Evolutionary conservation across 2,888 invertebrate species (phyloP), one percentile per base, ranked within the genome.

Genomic region (Trisateles emortualis): DNA sequence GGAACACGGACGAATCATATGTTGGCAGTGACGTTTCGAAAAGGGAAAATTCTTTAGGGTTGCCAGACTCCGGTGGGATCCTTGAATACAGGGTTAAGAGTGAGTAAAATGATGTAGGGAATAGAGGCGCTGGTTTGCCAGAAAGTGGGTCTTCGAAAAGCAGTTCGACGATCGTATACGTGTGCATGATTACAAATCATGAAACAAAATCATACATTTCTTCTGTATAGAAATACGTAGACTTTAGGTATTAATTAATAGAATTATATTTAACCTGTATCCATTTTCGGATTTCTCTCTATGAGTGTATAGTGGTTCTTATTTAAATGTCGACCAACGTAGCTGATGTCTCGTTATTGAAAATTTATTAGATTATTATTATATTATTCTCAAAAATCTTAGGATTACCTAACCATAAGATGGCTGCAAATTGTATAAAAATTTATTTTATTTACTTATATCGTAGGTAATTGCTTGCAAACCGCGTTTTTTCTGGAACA

Each of bases 261-360:
- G 88, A 91, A 89, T 88, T 90, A 90, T 90, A 90, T 90, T 86
- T 88, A 91, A 92, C 86, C 88, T 88, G 90, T 92, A 92, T 91
- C 90, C 90, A 90, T 83, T 88, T 89, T 91, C 86, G 92, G 91
- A 90, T 90, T 92, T 91, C 92, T 92, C 92, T 92, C 92, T 92
- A 92, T 91, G 88, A 91, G 88, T 91, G 90, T 92, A 92, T 92
- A 92, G 91, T 89, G 90, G 88, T 88, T 91, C 90, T 90, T 91
- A 86, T 90, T 91, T 90, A 86, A 83, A 92, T 90, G 89, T 92
- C 90, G 92, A 92, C 92, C 92, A 92, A 92, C 90, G 85, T 92
- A 92, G 92, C 86, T 86, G 88, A 90, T 87, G 84, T 91, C 88
- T 87, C 89, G 89, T 92, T 92, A 90, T 86, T 89, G 83, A 89